Percentiles rank a stretch among this genome's conserved stretches.
phyloP scores from a whole-genome alignment of 2,113 vertebrate genomes.

The Speoplatyrhinus poulsoni region DNA sequence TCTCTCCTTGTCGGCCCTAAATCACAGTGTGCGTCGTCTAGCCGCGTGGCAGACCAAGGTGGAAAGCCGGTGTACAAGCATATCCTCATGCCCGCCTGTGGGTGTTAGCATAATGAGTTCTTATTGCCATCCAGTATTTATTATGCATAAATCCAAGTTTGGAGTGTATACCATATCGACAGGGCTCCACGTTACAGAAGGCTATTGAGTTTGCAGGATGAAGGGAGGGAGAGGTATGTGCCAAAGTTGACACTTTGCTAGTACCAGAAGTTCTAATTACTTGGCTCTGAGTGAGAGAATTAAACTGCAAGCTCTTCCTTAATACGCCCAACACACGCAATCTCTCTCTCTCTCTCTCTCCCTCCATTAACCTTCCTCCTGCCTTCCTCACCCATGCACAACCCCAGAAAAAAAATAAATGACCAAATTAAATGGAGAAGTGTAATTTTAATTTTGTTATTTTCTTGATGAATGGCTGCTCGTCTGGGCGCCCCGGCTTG shows the following conservation, averaged over 20 bases:
- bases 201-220: conserved; percentile 1
- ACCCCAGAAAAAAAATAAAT: conserved; percentile 69
- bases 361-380: not conserved
- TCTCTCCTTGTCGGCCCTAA: conserved; percentile 67
- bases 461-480: conserved; percentile 77
- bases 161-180: conserved; percentile 61
- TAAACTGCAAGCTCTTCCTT: conserved; percentile 22
- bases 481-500: conserved; percentile 54
- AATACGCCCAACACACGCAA: not conserved
- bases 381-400: conserved; percentile 13
- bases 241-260: conserved; percentile 45
- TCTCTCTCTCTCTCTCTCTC: conserved; percentile 24
- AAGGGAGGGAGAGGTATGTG: conserved; percentile 14
- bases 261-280: conserved; percentile 65
- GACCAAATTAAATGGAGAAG: conserved; percentile 77
- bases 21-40: conserved; percentile 60
- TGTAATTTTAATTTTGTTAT: conserved; percentile 80
- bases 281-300: conserved; percentile 55
- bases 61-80: conserved; percentile 49
- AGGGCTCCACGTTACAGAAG: conserved; percentile 12
- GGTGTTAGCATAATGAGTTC: conserved; percentile 70
- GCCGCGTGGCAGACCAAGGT: conserved; percentile 35
- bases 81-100: conserved; percentile 58
- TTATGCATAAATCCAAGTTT: conserved; percentile 70
- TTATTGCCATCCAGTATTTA: conserved; percentile 65